phyloP scores from a whole-genome alignment of 2,113 vertebrate species.

The Gymnobelideus leadbeateri region DNA sequence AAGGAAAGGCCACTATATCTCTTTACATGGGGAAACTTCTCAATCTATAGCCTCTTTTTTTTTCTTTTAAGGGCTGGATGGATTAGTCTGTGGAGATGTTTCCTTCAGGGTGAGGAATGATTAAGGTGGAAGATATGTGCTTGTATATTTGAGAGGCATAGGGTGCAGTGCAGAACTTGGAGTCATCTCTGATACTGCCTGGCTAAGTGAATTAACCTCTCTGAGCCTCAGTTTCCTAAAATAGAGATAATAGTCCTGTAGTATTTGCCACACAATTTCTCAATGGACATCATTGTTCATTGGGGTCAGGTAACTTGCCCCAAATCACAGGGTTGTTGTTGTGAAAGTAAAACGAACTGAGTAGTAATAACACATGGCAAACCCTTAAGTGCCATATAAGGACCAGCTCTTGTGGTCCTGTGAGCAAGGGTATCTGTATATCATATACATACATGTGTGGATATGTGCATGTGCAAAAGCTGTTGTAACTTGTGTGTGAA shows the following conservation, averaged over 20 bases:
- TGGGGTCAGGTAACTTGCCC: not conserved
- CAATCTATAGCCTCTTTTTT: not conserved
- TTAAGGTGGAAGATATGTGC: not conserved
- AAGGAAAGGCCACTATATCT: too few species aligned
- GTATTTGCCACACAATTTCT: not conserved
- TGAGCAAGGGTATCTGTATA: not conserved
- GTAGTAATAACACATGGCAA: too few species aligned
- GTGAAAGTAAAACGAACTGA: not conserved
- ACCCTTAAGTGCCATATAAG: too few species aligned
- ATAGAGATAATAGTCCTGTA: not conserved
- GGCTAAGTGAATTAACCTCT: not conserved
- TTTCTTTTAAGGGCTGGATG: not conserved
- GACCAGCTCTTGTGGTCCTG: not conserved
- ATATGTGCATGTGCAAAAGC: not conserved
- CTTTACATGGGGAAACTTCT: not conserved
- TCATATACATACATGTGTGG: not conserved
- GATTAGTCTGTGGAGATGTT: not conserved
- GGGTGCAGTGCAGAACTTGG: not conserved
- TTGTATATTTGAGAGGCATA: not conserved
- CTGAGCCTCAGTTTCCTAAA: not conserved
- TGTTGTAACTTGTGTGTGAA: not conserved
- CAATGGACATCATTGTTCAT: not conserved
- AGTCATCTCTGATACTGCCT: not conserved
- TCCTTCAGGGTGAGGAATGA: not conserved
- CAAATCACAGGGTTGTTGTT: not conserved